These are phyloP conservation scores for Collichthys lucidus DNA, from an alignment of 2,113 vertebrate species.

Conservation along the genomic window DNA sequence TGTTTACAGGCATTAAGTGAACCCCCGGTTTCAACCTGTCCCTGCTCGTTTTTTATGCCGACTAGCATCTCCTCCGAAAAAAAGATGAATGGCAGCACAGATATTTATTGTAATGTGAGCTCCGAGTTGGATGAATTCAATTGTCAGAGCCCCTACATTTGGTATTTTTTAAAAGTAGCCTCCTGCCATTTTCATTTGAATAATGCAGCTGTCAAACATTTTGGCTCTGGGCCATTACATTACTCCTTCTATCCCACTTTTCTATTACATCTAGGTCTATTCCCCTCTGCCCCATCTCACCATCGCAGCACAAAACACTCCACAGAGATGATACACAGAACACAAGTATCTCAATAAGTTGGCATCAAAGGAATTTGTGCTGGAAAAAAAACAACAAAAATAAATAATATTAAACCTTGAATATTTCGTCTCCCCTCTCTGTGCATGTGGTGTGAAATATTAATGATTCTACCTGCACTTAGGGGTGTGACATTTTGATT, in stretches of 20 bases:
- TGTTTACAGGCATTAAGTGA: slow-evolving; percentile 47
- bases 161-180: slow-evolving; percentile 28
- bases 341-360: slow-evolving; percentile 7
- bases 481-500: slow-evolving; percentile 43
- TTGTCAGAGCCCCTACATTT: slow-evolving; percentile 23
- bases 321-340: slow-evolving; percentile 13
- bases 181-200: slow-evolving; percentile 55
- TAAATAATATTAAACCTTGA: slow-evolving; percentile 15
- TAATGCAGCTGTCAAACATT: slow-evolving; percentile 55
- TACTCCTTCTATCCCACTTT: slow-evolving; percentile 21
- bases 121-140: slow-evolving; percentile 29
- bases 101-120: slow-evolving; percentile 24
- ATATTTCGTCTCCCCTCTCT: slow-evolving; percentile 12
- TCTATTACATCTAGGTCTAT: slow-evolving; percentile 10
- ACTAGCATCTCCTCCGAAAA: slow-evolving; percentile 13
- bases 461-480: slow-evolving; percentile 18
- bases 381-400: not conserved
- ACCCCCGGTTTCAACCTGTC: slow-evolving; percentile 1
- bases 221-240: slow-evolving; percentile 42
- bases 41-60: slow-evolving; percentile 27
- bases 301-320: slow-evolving; percentile 1
- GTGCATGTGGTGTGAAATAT: slow-evolving; percentile 25
- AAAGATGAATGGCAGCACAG: slow-evolving; percentile 4
- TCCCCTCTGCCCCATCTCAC: slow-evolving; percentile 6
- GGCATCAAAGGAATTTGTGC: not conserved